Conservation (phyloP, 2,888 invertebrate genomes). For the Poecilobothrus nobilitatus region DNA sequence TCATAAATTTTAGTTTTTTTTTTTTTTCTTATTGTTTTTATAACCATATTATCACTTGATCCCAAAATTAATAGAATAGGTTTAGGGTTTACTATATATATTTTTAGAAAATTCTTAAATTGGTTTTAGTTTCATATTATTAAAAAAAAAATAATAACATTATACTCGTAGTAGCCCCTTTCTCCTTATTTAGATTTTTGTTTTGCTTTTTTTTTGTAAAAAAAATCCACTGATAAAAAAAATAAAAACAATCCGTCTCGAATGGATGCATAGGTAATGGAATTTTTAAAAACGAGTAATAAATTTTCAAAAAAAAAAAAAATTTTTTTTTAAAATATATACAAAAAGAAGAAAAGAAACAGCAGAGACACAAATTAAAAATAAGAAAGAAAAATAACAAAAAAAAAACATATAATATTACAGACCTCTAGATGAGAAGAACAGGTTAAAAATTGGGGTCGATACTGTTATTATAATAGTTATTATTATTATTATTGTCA, state of each 20-base stretch:
- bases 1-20: too few relatives aligned
- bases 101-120: too few relatives aligned
- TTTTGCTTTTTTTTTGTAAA: too few relatives aligned
- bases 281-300: not conserved
- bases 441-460: conserved; percentile 10
- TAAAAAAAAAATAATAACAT: too few relatives aligned
- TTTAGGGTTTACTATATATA: too few relatives aligned
- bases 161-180: not conserved
- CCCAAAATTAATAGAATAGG: too few relatives aligned
- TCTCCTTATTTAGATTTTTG: not conserved
- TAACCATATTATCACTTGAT: too few relatives aligned
- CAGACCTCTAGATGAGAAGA: conserved; percentile 8
- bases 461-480: conserved; percentile 7
- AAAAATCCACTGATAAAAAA: not conserved
- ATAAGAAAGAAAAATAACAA: not conserved
- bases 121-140: too few relatives aligned
- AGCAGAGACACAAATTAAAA: not conserved
- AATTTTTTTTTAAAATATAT: too few relatives aligned
- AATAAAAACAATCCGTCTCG: too few relatives aligned
- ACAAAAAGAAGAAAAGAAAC: not conserved
- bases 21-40: too few relatives aligned
- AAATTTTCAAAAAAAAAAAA: not conserved
- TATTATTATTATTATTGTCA: not conserved
- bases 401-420: not conserved
- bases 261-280: not conserved